Percentiles rank a stretch among this genome's conserved stretches.
phyloP scores from a whole-genome alignment of 2,888 invertebrate genomes.

The Flexamia atlantica region DNA sequence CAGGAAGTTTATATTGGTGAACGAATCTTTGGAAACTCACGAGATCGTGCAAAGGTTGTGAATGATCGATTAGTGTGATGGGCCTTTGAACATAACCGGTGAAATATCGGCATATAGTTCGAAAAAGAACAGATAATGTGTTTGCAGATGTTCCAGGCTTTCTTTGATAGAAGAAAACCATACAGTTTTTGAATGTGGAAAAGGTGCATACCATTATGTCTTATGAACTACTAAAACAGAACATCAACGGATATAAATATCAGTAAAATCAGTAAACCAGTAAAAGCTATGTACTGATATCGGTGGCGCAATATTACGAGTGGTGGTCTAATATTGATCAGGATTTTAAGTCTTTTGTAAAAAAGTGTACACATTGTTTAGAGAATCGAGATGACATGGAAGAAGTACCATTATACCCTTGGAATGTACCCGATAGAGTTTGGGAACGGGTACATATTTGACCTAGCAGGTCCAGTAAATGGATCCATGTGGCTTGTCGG shows the following conservation, averaged over 20 bases:
- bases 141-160: too few relatives aligned
- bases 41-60: constrained; percentile 50
- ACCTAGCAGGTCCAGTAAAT: constrained; percentile 52
- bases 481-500: constrained; percentile 48
- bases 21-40: constrained; percentile 51
- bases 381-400: constrained; percentile 12
- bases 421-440: constrained; percentile 31
- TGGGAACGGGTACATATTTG: constrained; percentile 58
- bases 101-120: constrained; percentile 19
- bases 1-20: not conserved
- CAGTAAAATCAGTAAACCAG: too few relatives aligned
- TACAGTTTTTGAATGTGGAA: not conserved
- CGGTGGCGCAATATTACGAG: constrained; percentile 43
- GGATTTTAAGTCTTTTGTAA: not conserved
- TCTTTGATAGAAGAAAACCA: not conserved
- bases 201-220: constrained; percentile 31
- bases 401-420: constrained; percentile 11
- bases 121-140: constrained; percentile 2
- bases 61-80: constrained; percentile 58
- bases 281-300: constrained; percentile 18
- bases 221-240: constrained; percentile 43
- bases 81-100: constrained; percentile 32
- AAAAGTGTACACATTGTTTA: constrained; percentile 4
- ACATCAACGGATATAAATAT: constrained; percentile 31
- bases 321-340: constrained; percentile 55